Evolutionary conservation across 2,113 vertebrate genomes (phyloP), one percentile per base, ranked within the genome.

Genomic region (Cephalopholis sonnerati): DNA sequence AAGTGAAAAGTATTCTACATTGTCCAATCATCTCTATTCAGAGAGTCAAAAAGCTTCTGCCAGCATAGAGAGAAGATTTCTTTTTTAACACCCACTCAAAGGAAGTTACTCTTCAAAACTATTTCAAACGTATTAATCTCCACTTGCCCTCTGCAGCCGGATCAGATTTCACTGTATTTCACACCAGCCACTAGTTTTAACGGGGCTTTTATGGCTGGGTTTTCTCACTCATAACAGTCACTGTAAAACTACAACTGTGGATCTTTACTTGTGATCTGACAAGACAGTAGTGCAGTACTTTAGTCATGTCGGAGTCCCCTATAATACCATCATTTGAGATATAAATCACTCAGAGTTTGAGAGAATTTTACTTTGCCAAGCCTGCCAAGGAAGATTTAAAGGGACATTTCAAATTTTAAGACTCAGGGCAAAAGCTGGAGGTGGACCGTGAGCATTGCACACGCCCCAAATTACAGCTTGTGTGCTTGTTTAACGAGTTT

Each of bases 11-110:
- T 89, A 86, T 93, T 93, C 90, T 75, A 77, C 89, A 85, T 88
- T 82, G 88, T 89, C 91, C 90, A 93, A 93, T 93, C 91, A 93
- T 90, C 80, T 83, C 87, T 77, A 92, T 92, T 92, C 79, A 92
- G 44, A 71, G 74, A 87, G 84, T 91, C 77, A 89, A 88, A 93
- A 89, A 85, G 91, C 88, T 78, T 84, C 71, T 79, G 81, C 75
- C 68, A 32, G 68, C 20, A 20, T 53, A 11, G 55, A 74, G 82
- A 69, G 82, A 86, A 85, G 83, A 84, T 86, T 85, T 83, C 51
- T 84, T 73, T 87, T 82, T 89, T 51, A 62, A 62, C 79, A 77
- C 53, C 82, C 92, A 88, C 83, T 92, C 84, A 91, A 86, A 89
- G 83, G 85, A 90, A 90, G 82, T 63, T 81, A 81, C 87, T 82